A percentile compares a stretch with the other conserved stretches of the same genome.
These are phyloP conservation scores for Papilio glaucus DNA, from an alignment of 1,140 invertebrate genomes.

Conservation along the genomic window DNA sequence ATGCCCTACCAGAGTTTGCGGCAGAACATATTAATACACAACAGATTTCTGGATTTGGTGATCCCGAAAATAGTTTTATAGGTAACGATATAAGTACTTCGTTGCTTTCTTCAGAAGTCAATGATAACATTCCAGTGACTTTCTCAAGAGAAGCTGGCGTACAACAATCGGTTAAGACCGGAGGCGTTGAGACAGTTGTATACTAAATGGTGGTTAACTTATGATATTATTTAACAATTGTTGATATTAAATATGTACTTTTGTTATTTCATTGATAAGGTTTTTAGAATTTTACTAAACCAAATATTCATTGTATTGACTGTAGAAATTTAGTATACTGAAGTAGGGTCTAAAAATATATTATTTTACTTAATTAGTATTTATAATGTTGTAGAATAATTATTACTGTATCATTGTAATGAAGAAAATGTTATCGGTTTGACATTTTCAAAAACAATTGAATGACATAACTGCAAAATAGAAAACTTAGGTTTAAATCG, in stretches of 20 bases:
- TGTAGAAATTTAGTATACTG: not conserved
- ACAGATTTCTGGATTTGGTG: conserved; percentile 47
- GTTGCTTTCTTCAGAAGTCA: conserved; percentile 47
- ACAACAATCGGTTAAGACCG: conserved; percentile 62
- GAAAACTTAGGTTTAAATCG: not conserved
- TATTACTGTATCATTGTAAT: too few species aligned
- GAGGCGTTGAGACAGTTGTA: conserved; percentile 58
- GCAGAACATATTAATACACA: conserved; percentile 20
- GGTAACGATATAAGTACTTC: conserved; percentile 52
- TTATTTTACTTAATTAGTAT: not conserved
- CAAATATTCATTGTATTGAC: conserved; percentile 26
- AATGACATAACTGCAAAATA: conserved; percentile 6
- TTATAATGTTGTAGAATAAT: too few species aligned
- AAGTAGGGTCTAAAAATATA: not conserved
- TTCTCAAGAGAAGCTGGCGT: conserved; percentile 66
- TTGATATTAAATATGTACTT: conserved; percentile 18
- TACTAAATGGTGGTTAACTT: conserved; percentile 44
- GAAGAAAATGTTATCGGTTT: too few species aligned
- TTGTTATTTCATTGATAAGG: conserved; percentile 17
- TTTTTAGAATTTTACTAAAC: not conserved
- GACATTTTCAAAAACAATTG: too few species aligned
- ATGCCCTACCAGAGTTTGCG: conserved; percentile 46
- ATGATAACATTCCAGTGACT: conserved; percentile 61
- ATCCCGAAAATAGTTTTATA: conserved; percentile 50
- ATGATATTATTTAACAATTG: conserved; percentile 19